Evolutionary conservation across 2,888 invertebrate species (phyloP).

Genomic region (Euphydryas editha): DNA sequence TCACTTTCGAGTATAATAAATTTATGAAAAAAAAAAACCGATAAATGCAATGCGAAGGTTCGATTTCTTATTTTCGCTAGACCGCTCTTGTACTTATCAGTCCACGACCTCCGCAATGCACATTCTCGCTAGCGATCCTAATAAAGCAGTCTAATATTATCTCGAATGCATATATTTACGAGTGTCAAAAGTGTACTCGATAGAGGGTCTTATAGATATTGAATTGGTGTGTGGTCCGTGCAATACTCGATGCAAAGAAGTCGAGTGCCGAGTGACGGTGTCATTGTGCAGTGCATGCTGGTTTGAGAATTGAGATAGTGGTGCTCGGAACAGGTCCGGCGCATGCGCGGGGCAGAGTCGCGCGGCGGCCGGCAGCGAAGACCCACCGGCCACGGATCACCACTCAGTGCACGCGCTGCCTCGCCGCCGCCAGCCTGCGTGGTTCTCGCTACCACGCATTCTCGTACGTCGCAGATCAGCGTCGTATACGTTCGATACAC

Average conservation of each 20-base stretch:
- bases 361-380: conserved; percentile 56
- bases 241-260: conserved; percentile 18
- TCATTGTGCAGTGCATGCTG: conserved; percentile 46
- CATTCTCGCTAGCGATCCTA: conserved; percentile 33
- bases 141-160: conserved; percentile 44
- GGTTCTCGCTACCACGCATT: conserved; percentile 52
- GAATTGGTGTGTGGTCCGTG: conserved; percentile 48
- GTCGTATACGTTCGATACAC: conserved; percentile 44
- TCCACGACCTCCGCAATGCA: conserved; percentile 39
- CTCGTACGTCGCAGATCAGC: conserved; percentile 47
- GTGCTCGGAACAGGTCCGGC: conserved; percentile 75
- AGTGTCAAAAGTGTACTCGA: conserved; percentile 48
- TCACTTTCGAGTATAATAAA: conserved; percentile 2
- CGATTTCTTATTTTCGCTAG: conserved; percentile 19
- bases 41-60: conserved; percentile 2
- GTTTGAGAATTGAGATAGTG: conserved; percentile 51
- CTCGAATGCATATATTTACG: conserved; percentile 46
- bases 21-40: neutral
- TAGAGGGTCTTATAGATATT: conserved; percentile 43
- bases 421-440: conserved; percentile 71
- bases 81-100: conserved; percentile 30
- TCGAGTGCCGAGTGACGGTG: conserved; percentile 45
- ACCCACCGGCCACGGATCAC: conserved; percentile 51
- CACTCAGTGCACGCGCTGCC: conserved; percentile 78
- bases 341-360: conserved; percentile 65